Evolutionary conservation across 2,113 vertebrate species (phyloP), one percentile per base, ranked within the genome.

Genomic region (Chamaetylas fuelleborni): DNA sequence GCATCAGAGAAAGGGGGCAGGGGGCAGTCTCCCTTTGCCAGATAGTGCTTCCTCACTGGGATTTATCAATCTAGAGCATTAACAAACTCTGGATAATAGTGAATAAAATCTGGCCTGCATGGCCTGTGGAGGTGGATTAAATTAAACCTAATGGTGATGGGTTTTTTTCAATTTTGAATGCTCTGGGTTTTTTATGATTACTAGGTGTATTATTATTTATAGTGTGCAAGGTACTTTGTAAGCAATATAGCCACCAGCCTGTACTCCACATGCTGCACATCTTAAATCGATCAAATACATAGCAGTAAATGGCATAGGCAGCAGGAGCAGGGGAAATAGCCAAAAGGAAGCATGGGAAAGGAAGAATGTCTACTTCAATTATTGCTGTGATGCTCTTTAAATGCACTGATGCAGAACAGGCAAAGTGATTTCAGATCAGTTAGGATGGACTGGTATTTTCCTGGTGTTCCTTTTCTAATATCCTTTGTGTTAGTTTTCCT

Each of bases 221-320:
- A 71, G 51, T 29, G 51, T 0, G 0, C 33, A 77, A 73, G 34
- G 23, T 66, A 66, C 20, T 81, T 87, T 42, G 45, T 89, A 81
- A 81, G 78, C 28, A 65, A 7, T 53, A n/a, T 16, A 62, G 8
- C 34, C 50, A 40, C 47, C 45, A 57, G 42, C 42, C 71, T 92
- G 33, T 73, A 31, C 23, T 83, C 42, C 24, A 51, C 0, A 0
- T 85, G 71, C 14, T 0, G 0, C 14, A 20, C 1, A 9, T 66
- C 50, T 72, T 40, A 69, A 69, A 72, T 85, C 51, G 38, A 70
- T 53, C 50, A 76, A 43, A 79, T 47, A 18, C 16, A 2, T 6
- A 72, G 34, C 61, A 87, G 57, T 87, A 57, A 81, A 58, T 66
- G 33, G 66, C 42, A 14, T 24, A 50, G 50, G 45, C 62, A 88